Percentiles rank a stretch among this genome's conserved stretches.
Evolutionary conservation across 2,888 invertebrate species (phyloP).

Genomic region (Allacma fusca): DNA sequence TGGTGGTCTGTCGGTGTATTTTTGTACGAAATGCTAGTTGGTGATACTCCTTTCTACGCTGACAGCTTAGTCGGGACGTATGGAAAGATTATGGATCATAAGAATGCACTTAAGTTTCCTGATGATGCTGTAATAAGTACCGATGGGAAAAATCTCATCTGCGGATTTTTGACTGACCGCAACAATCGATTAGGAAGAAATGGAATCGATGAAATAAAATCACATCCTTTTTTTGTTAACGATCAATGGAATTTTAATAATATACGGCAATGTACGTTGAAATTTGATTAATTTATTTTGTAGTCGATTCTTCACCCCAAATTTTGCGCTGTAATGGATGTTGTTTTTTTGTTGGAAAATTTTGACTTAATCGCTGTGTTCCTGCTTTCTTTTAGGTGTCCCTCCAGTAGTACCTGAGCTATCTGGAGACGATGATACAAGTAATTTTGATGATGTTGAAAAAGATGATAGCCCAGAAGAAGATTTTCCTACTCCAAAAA

Average conservation of each 20-base stretch:
- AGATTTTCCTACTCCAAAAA: conserved; percentile 94
- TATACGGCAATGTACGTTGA: conserved; percentile 79
- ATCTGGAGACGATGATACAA: conserved; percentile 94
- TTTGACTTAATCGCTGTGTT: neutral
- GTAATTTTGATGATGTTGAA: conserved; percentile 98
- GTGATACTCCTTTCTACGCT: conserved; percentile 98
- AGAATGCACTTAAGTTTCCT: conserved; percentile 93
- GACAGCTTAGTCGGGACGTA: conserved; percentile 98
- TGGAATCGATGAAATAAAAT: conserved; percentile 93
- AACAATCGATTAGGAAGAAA: conserved; percentile 81
- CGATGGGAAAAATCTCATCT: conserved; percentile 81
- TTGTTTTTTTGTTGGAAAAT: neutral
- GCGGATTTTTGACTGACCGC: conserved; percentile 92
- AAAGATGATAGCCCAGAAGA: conserved; percentile 92
- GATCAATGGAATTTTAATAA: conserved; percentile 98
- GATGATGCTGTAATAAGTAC: conserved; percentile 90
- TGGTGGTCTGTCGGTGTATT: conserved; percentile 99
- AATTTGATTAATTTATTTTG: too few species aligned
- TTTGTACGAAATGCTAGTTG: conserved; percentile 97
- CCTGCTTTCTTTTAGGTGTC: conserved; percentile 67
- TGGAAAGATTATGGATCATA: conserved; percentile 99
- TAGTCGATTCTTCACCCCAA: too few species aligned
- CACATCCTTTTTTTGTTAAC: conserved; percentile 93
- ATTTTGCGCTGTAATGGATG: too few species aligned
- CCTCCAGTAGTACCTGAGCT: conserved; percentile 98